Evolutionary conservation across 2,888 invertebrate species (phyloP).

Genomic region (Conchocele bisecta): DNA sequence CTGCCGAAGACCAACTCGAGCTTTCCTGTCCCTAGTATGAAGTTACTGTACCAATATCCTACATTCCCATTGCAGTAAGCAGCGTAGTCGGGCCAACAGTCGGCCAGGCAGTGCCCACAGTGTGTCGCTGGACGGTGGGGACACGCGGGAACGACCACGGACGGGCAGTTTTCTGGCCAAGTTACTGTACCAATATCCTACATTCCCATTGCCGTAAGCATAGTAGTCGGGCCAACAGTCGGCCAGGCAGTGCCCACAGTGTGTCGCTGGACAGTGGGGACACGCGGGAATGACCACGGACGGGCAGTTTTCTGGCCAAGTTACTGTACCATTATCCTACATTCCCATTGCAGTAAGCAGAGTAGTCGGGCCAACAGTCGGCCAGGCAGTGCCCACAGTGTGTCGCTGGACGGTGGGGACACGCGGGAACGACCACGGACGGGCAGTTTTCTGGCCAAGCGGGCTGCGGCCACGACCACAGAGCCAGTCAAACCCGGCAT

Average conservation of each 20-base stretch:
- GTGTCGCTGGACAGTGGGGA: slow-evolving; percentile 54
- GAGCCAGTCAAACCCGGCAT: slow-evolving; percentile 53
- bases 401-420: slow-evolving; percentile 53
- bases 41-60: too few species aligned
- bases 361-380: slow-evolving; percentile 70
- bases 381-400: slow-evolving; percentile 75
- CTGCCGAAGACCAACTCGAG: too few species aligned
- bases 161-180: slow-evolving; percentile 57
- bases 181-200: too few species aligned
- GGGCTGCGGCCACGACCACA: slow-evolving; percentile 24
- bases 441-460: slow-evolving; percentile 50
- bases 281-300: slow-evolving; percentile 60
- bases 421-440: slow-evolving; percentile 62
- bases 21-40: too few species aligned
- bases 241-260: slow-evolving; percentile 77
- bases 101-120: slow-evolving; percentile 77
- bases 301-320: slow-evolving; percentile 53
- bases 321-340: too few species aligned
- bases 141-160: slow-evolving; percentile 59
- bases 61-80: slow-evolving; percentile 44
- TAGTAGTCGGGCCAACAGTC: slow-evolving; percentile 68
- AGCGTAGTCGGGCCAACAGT: slow-evolving; percentile 67
- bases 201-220: slow-evolving; percentile 48
- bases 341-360: slow-evolving; percentile 48
- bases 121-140: slow-evolving; percentile 54